Percentiles rank a stretch among this genome's conserved stretches.
These are phyloP conservation scores for Drosophila gunungcola DNA, from an alignment of 1,140 invertebrate species.

Conservation along the genomic window DNA sequence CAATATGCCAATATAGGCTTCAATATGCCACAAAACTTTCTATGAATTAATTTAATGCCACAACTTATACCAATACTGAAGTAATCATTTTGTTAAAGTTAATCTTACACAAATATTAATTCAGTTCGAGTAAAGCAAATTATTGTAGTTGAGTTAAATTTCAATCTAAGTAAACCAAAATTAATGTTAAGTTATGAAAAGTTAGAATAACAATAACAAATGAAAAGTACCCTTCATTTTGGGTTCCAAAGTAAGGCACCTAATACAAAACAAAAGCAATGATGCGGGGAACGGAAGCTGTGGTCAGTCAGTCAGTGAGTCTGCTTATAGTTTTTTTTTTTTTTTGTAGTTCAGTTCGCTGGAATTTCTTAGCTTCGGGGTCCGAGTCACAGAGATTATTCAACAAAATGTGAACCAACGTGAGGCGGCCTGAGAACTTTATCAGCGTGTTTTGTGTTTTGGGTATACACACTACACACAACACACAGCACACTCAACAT, in stretches of 20 bases:
- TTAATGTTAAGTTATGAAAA: too few species aligned
- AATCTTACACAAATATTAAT: too few species aligned
- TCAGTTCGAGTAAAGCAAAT: too few species aligned
- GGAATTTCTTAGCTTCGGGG: conserved; percentile 21
- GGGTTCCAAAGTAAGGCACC: conserved; percentile 3
- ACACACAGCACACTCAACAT: too few species aligned
- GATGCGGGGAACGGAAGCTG: conserved; percentile 13
- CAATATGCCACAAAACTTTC: too few species aligned
- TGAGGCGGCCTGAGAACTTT: conserved; percentile 41
- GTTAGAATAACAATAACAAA: background rate
- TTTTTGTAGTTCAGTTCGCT: conserved; percentile 4
- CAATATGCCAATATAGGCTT: too few species aligned
- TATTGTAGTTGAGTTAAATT: too few species aligned
- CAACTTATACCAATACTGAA: too few species aligned
- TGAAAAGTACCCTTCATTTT: background rate
- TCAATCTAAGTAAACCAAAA: too few species aligned
- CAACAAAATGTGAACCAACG: conserved; percentile 22
- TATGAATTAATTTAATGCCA: too few species aligned
- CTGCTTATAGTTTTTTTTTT: conserved; percentile 12
- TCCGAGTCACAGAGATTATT: conserved; percentile 19
- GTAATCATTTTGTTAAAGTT: too few species aligned
- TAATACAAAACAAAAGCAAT: conserved; percentile 2
- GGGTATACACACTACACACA: conserved; percentile 22
- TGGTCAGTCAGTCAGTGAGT: conserved; percentile 32
- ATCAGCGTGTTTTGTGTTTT: conserved; percentile 23